A percentile compares a stretch with the other conserved stretches of the same genome.
Evolutionary conservation across 2,888 invertebrate species (phyloP).

Genomic region (Plutella xylostella): DNA sequence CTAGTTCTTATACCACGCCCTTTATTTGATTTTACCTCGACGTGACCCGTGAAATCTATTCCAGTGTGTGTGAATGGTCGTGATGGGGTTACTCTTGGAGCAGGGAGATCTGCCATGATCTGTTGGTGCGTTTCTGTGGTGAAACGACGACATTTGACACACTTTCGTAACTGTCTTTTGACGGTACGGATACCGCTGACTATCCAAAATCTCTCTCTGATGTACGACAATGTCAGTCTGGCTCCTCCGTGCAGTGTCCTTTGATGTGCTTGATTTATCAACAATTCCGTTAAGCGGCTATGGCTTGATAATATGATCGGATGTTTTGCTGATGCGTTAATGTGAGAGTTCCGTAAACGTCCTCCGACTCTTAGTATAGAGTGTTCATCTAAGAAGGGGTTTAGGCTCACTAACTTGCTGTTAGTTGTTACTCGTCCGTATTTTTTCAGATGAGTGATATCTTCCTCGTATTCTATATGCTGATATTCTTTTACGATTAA

Average conservation of each 20-base stretch:
- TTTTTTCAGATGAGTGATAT: neutral
- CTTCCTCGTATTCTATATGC: neutral
- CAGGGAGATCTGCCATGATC: neutral
- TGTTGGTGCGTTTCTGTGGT: neutral
- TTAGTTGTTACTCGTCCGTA: neutral
- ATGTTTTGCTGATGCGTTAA: neutral
- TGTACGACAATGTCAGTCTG: slow-evolving; percentile 8
- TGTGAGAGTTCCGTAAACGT: no score
- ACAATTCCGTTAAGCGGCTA: neutral
- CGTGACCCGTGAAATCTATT: slow-evolving; percentile 7
- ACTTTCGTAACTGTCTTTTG: slow-evolving; percentile 8
- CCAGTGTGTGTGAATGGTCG: neutral
- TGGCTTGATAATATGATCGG: neutral
- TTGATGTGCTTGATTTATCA: neutral
- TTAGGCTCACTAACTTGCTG: neutral
- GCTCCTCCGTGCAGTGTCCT: neutral
- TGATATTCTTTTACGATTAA: neutral
- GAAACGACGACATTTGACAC: slow-evolving; percentile 12
- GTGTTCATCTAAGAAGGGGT: neutral
- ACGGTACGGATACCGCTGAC: slow-evolving; percentile 10
- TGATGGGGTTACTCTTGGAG: neutral
- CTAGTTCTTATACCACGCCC: neutral
- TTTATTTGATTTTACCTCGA: slow-evolving; percentile 9
- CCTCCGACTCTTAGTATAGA: neutral
- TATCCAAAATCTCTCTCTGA: slow-evolving; percentile 14